These are phyloP conservation scores for Caloenas nicobarica DNA, from an alignment of 2,113 vertebrate species.

Conservation along the genomic window DNA sequence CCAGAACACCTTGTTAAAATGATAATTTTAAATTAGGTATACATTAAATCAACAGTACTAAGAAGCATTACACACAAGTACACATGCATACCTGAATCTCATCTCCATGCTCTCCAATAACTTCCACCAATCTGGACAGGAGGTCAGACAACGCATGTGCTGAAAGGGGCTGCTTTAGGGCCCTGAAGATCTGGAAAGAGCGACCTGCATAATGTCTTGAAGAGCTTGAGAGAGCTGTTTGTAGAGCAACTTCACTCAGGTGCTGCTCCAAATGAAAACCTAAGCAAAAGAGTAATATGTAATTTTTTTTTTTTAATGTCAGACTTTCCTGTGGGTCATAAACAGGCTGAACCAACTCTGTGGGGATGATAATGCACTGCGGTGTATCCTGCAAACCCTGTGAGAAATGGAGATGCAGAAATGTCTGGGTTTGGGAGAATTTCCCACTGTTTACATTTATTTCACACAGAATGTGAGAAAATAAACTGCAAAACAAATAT, in stretches of 20 bases:
- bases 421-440: neutral
- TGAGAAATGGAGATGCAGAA: neutral
- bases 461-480: neutral
- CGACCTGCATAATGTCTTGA: constrained; percentile 95
- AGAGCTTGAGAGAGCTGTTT: constrained; percentile 96
- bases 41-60: neutral
- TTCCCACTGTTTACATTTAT: neutral
- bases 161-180: constrained; percentile 93
- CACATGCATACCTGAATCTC: constrained; percentile 90
- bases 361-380: neutral
- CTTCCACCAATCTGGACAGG: constrained; percentile 94
- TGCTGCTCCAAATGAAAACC: constrained; percentile 97
- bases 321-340: neutral
- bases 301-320: neutral
- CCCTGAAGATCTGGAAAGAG: constrained; percentile 97
- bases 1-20: neutral
- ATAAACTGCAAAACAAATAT: neutral
- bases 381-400: neutral
- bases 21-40: neutral
- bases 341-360: neutral
- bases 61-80: neutral
- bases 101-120: constrained; percentile 96
- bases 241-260: constrained; percentile 93
- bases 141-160: constrained; percentile 93
- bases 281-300: constrained; percentile 41